Evolutionary conservation across 2,888 invertebrate genomes (phyloP).

Genomic region (Hypomecis punctinalis): DNA sequence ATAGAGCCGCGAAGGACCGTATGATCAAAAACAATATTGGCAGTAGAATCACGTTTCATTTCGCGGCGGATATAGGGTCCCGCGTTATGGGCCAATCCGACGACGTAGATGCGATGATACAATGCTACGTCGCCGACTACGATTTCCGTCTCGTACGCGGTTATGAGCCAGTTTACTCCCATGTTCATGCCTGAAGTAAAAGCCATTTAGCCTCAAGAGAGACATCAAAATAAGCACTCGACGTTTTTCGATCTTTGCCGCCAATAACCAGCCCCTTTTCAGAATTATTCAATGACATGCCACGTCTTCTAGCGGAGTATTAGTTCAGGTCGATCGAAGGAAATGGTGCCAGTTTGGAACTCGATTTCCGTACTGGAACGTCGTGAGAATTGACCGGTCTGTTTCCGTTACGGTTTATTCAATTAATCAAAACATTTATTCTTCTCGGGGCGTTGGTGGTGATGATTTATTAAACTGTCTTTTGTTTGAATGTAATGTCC

Average conservation of each 20-base stretch:
- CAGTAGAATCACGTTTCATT: constrained; percentile 76
- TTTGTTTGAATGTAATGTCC: constrained; percentile 11
- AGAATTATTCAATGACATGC: constrained; percentile 43
- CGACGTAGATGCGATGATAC: constrained; percentile 70
- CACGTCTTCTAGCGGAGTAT: constrained; percentile 40
- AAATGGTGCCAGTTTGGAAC: constrained; percentile 46
- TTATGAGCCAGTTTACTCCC: constrained; percentile 62
- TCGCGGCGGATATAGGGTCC: constrained; percentile 77
- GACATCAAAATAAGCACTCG: constrained; percentile 51
- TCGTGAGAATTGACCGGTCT: constrained; percentile 43
- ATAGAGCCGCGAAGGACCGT: constrained; percentile 49
- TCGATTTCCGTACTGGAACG: constrained; percentile 51
- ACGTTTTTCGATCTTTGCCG: constrained; percentile 41
- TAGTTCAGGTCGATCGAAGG: constrained; percentile 47
- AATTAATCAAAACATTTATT: constrained; percentile 49
- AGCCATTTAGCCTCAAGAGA: constrained; percentile 49
- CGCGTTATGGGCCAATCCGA: constrained; percentile 69
- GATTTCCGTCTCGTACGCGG: constrained; percentile 70
- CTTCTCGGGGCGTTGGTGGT: constrained; percentile 40
- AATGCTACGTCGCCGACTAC: constrained; percentile 74
- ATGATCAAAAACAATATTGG: constrained; percentile 60
- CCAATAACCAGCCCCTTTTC: constrained; percentile 41
- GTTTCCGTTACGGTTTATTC: constrained; percentile 45
- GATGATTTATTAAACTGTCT: constrained; percentile 33
- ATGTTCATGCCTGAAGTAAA: constrained; percentile 55